These are phyloP conservation scores for Cebidichthys violaceus DNA, from an alignment of 2,113 vertebrate species.

Conservation along the genomic window DNA sequence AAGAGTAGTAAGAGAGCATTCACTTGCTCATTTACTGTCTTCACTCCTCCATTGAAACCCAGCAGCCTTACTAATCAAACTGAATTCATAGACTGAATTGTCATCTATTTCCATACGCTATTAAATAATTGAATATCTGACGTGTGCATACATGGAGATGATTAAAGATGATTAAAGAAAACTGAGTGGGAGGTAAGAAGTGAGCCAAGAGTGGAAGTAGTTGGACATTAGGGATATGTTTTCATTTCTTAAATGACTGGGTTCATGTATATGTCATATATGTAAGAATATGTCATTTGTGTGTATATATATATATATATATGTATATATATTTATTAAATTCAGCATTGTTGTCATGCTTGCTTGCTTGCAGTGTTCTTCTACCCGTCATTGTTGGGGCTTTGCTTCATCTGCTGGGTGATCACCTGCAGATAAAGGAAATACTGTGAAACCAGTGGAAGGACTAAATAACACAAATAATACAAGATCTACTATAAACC, in stretches of 20 bases:
- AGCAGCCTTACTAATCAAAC: conserved; percentile 37
- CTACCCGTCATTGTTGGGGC: background rate
- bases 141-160: conserved; percentile 26
- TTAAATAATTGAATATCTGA: conserved; percentile 64
- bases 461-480: too few species aligned
- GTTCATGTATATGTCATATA: too few species aligned
- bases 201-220: conserved; percentile 28
- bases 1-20: background rate
- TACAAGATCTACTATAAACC: too few species aligned
- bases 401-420: background rate
- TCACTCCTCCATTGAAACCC: conserved; percentile 15
- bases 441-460: too few species aligned
- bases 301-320: background rate
- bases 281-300: too few species aligned
- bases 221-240: conserved; percentile 26
- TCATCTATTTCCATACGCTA: conserved; percentile 46
- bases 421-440: too few species aligned
- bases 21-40: background rate
- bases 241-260: conserved; percentile 20
- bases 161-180: conserved; percentile 57
- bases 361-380: background rate
- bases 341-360: background rate
- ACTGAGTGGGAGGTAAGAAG: conserved; percentile 37
- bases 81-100: conserved; percentile 45
- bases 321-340: background rate